Evolutionary conservation across 2,797 vertebrate genomes (phyloP), one percentile per base, ranked within the genome.

Genomic region (Chiroxiphia lanceolata): DNA sequence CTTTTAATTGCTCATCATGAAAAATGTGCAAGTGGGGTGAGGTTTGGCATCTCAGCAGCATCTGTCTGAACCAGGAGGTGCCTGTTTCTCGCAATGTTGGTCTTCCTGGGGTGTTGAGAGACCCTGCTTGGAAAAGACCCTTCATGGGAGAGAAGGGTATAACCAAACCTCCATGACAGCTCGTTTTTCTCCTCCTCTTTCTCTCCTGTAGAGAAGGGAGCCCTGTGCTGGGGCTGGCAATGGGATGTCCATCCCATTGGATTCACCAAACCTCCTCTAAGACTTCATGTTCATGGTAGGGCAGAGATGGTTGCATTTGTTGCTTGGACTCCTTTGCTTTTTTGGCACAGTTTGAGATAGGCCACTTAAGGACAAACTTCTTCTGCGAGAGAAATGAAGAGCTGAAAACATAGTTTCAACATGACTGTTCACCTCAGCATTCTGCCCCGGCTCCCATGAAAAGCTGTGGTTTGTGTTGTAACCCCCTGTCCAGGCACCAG

Each of bases 291-390:
- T 40, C 40, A 23, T 31, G 29, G 11, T 54, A 21, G 14, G 53
- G 15, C 22, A 57, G 33, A 7, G 6, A 48, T 0, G 0, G 22
- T 4, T n/a, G 34, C 2, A 0, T 71, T 87, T 2, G 1, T 69
- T 83, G 4, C 33, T 90, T 50, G 65, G 64, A 63, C 8, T 47
- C 15, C 15, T 54, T 88, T 88, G 42, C 19, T 72, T 93, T 87
- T 75, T 20, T 75, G 84, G 29, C 76, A 60, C 13, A 47, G 45
- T 45, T 64, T 61, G 36, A 70, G 22, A 15, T 13, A 50, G 40
- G 44, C 13, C 42, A 54, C 23, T 64, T 80, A 71, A 86, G 19
- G 57, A 57, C 45, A 81, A 93, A 31, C 26, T 53, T 70, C 11
- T 90, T 93, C 60, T 83, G 53, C 60, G 70, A 77, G 26, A 27